A percentile compares a stretch with the other conserved stretches of the same genome.
These are phyloP conservation scores for Periophthalmodon schlosseri DNA, from an alignment of 2,113 vertebrate species.

Conservation along the genomic window DNA sequence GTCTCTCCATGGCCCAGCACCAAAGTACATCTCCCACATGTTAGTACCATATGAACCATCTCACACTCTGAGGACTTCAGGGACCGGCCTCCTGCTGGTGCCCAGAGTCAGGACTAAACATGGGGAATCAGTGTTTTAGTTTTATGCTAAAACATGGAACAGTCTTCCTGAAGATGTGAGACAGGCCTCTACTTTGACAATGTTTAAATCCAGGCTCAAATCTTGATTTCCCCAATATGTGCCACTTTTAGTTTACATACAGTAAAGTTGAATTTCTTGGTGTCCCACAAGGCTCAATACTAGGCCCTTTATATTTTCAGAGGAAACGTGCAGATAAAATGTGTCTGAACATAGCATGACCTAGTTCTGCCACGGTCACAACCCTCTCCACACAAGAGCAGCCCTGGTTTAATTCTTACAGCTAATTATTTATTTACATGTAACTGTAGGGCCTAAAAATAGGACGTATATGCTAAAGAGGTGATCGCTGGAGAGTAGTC, in stretches of 20 bases:
- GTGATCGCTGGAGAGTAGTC: neutral
- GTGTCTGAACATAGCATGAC: neutral
- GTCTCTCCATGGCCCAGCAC: too few species aligned
- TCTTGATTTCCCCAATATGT: neutral
- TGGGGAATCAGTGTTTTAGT: too few species aligned
- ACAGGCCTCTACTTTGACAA: too few species aligned
- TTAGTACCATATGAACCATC: too few species aligned
- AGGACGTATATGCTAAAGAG: constrained; percentile 1
- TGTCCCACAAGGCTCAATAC: neutral
- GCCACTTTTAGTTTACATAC: neutral
- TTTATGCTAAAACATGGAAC: too few species aligned
- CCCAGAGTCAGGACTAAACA: too few species aligned
- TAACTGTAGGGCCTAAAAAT: neutral
- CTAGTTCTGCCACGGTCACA: neutral
- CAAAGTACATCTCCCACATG: too few species aligned
- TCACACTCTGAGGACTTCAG: too few species aligned
- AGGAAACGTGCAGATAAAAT: neutral
- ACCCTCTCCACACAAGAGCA: neutral
- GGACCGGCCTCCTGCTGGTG: too few species aligned
- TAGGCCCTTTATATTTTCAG: neutral
- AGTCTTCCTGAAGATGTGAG: too few species aligned
- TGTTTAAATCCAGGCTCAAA: too few species aligned
- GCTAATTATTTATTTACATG: neutral
- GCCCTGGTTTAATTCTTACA: neutral
- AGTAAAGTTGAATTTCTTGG: neutral